Percentiles rank a stretch among this genome's conserved stretches.
Conservation (phyloP, 2,113 vertebrate species). For the Macrotus californicus region DNA sequence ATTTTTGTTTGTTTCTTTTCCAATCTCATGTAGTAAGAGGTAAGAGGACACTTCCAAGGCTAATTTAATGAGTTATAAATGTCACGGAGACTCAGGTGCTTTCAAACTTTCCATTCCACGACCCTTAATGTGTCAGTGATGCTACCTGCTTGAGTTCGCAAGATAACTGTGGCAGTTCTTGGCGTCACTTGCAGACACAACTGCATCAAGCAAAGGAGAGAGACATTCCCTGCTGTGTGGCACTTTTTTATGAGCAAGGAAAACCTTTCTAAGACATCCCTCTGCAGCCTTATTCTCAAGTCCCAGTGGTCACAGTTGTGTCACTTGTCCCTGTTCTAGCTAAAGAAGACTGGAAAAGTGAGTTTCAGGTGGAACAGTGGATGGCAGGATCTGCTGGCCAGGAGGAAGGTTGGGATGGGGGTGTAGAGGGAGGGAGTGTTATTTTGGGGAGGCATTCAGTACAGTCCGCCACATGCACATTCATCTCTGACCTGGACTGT, state of each 20-base stretch:
- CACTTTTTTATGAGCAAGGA: neutral
- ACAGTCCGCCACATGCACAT: neutral
- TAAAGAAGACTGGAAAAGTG: neutral
- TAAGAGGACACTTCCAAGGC: neutral
- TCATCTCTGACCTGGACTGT: neutral
- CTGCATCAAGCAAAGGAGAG: neutral
- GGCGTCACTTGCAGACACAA: neutral
- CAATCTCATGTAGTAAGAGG: neutral
- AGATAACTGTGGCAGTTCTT: neutral
- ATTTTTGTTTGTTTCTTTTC: neutral
- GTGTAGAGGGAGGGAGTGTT: neutral
- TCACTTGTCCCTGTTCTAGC: neutral
- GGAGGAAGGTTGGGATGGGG: neutral
- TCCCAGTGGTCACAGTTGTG: accelerated
- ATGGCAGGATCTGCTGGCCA: neutral
- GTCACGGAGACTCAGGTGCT: neutral
- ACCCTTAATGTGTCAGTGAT: too few species aligned
- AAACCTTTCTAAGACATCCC: neutral
- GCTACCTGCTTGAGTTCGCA: too few species aligned
- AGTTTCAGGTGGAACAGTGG: neutral
- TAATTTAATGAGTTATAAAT: neutral
- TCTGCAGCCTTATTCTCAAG: neutral
- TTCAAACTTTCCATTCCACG: neutral
- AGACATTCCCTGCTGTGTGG: neutral
- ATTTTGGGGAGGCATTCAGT: neutral